Conservation (phyloP, 2,888 invertebrate species). For the Rhamphomyia laevipes region DNA sequence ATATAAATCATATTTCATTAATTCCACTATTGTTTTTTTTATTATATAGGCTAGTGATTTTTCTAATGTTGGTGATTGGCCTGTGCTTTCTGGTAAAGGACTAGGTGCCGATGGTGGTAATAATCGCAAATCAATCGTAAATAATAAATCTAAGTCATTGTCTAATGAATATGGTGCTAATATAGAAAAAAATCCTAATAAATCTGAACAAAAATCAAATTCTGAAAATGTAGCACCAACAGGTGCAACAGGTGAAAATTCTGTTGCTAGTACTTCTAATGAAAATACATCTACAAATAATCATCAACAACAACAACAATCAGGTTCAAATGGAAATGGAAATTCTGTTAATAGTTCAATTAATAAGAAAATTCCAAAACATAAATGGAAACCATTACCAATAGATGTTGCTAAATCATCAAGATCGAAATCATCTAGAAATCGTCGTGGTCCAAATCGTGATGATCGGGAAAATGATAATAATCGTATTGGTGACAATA, state of each 20-base stretch:
- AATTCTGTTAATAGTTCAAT: slow-evolving; percentile 15
- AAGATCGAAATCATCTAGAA: slow-evolving; percentile 44
- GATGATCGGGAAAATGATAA: slow-evolving; percentile 22
- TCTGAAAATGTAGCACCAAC: slow-evolving; percentile 5
- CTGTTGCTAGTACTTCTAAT: slow-evolving; percentile 16
- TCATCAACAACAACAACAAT: slow-evolving; percentile 1
- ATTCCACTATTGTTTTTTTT: slow-evolving; percentile 7
- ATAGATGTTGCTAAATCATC: slow-evolving; percentile 64
- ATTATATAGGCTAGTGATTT: slow-evolving; percentile 69
- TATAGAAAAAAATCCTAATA: too few species aligned
- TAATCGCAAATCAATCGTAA: slow-evolving; percentile 22
- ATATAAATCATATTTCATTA: too few species aligned
- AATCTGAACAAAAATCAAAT: slow-evolving; percentile 1
- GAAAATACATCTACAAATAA: slow-evolving; percentile 6
- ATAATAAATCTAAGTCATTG: slow-evolving; percentile 1
- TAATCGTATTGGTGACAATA: slow-evolving; percentile 13
- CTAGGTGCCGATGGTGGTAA: slow-evolving; percentile 35
- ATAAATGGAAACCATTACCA: slow-evolving; percentile 87
- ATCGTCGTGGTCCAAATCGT: slow-evolving; percentile 21
- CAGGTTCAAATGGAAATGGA: slow-evolving; percentile 26
- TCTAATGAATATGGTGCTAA: slow-evolving; percentile 3
- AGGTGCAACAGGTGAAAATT: slow-evolving; percentile 13
- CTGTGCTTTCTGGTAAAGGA: slow-evolving; percentile 61
- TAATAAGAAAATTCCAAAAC: slow-evolving; percentile 40
- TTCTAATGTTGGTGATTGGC: slow-evolving; percentile 86